phyloP scores from a whole-genome alignment of 2,113 vertebrate genomes.

The Bettongia penicillata region DNA sequence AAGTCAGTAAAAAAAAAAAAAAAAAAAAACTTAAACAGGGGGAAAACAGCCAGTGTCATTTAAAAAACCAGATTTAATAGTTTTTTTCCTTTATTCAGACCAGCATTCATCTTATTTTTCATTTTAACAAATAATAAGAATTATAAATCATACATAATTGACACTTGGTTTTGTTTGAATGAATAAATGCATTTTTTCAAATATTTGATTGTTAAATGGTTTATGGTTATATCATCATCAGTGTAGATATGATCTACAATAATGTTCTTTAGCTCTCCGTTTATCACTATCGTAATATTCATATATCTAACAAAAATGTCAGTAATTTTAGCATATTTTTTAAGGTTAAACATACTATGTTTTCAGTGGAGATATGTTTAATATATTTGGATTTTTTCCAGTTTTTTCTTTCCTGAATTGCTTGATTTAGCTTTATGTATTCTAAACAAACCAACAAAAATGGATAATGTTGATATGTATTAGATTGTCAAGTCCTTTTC shows the following conservation, averaged over 20 bases:
- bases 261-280: neutral
- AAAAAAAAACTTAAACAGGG: slow-evolving; percentile 30
- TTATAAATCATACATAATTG: neutral
- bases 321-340: neutral
- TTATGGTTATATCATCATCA: neutral
- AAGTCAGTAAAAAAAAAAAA: slow-evolving; percentile 26
- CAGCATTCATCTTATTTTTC: neutral
- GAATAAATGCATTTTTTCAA: neutral
- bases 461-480: neutral
- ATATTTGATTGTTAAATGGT: neutral
- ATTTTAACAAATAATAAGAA: neutral
- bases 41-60: neutral
- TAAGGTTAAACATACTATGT: neutral
- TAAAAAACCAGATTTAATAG: neutral
- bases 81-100: neutral
- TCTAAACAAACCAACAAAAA: neutral
- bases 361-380: neutral
- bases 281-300: neutral
- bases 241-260: neutral
- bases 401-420: neutral
- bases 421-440: neutral
- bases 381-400: neutral
- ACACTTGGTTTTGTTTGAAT: neutral
- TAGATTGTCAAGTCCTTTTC: neutral
- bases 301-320: neutral